These are phyloP conservation scores for Xestia ashworthii DNA, from an alignment of 2,888 invertebrate genomes.

Conservation along the genomic window DNA sequence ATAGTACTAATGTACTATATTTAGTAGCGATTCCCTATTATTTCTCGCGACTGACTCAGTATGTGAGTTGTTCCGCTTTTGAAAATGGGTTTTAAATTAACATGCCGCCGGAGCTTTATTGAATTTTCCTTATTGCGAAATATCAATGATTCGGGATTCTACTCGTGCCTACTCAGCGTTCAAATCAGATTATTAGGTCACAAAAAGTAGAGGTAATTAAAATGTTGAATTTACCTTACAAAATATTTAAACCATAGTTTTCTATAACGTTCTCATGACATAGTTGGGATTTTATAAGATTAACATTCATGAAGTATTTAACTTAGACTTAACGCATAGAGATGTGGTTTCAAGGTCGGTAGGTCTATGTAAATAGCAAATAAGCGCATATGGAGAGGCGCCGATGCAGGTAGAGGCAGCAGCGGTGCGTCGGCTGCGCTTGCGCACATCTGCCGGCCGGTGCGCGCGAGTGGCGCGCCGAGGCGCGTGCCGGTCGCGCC, in stretches of 20 bases:
- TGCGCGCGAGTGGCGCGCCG: constrained; percentile 74
- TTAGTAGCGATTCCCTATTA: constrained; percentile 89
- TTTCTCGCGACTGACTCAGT: constrained; percentile 86
- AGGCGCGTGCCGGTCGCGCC: constrained; percentile 67
- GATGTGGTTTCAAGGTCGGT: constrained; percentile 64
- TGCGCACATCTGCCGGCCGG: constrained; percentile 86
- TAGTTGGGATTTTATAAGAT: constrained; percentile 13
- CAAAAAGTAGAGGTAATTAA: background rate
- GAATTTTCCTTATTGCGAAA: constrained; percentile 28
- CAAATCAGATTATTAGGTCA: constrained; percentile 50
- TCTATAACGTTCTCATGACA: background rate
- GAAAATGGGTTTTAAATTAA: constrained; percentile 70
- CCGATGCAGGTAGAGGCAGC: constrained; percentile 67
- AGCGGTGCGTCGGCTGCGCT: constrained; percentile 73
- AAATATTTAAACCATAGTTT: background rate
- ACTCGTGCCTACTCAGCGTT: constrained; percentile 10
- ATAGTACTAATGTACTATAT: constrained; percentile 89
- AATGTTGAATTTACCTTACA: constrained; percentile 6
- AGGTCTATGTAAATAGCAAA: constrained; percentile 66
- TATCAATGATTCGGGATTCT: background rate
- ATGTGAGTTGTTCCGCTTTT: constrained; percentile 82
- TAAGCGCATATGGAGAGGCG: constrained; percentile 65
- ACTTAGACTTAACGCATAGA: constrained; percentile 48
- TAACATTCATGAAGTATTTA: constrained; percentile 26
- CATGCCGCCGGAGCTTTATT: constrained; percentile 12